Percentiles rank a stretch among this genome's conserved stretches.
Evolutionary conservation across 2,113 vertebrate genomes (phyloP).

Genomic region (Stegastes partitus): DNA sequence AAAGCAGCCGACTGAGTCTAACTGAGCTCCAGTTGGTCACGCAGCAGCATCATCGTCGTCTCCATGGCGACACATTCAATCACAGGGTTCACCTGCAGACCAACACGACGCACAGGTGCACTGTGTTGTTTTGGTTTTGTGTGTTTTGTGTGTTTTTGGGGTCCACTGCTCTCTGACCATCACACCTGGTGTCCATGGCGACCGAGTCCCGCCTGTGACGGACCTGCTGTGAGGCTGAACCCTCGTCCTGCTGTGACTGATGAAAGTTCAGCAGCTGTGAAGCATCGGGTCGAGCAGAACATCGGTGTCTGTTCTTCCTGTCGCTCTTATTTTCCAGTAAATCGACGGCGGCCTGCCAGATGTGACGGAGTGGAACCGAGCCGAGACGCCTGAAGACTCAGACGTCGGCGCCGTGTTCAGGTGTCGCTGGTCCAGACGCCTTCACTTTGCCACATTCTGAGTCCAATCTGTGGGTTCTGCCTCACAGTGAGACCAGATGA

Average conservation of each 20-base stretch:
- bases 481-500: too few relatives aligned
- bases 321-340: conserved; percentile 41
- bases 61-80: conserved; percentile 1
- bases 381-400: conserved; percentile 21
- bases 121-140: not conserved
- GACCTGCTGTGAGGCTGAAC: conserved; percentile 32
- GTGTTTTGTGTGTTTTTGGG: not conserved
- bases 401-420: conserved; percentile 30
- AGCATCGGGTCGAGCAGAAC: conserved; percentile 57
- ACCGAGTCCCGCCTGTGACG: not conserved
- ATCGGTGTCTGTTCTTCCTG: conserved; percentile 47
- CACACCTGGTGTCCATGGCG: conserved; percentile 19
- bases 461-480: too few relatives aligned
- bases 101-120: not conserved
- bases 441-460: too few relatives aligned
- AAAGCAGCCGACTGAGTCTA: too few relatives aligned
- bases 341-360: conserved; percentile 35
- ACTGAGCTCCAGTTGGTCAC: too few relatives aligned
- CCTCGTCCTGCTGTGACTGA: conserved; percentile 54
- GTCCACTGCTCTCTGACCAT: conserved; percentile 7
- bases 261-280: conserved; percentile 54
- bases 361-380: conserved; percentile 30
- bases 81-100: too few relatives aligned
- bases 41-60: too few relatives aligned
- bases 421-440: too few relatives aligned